Percentiles rank a stretch among this genome's conserved stretches.
phyloP scores from a whole-genome alignment of 2,113 vertebrate genomes.

The Gila orcuttii region DNA sequence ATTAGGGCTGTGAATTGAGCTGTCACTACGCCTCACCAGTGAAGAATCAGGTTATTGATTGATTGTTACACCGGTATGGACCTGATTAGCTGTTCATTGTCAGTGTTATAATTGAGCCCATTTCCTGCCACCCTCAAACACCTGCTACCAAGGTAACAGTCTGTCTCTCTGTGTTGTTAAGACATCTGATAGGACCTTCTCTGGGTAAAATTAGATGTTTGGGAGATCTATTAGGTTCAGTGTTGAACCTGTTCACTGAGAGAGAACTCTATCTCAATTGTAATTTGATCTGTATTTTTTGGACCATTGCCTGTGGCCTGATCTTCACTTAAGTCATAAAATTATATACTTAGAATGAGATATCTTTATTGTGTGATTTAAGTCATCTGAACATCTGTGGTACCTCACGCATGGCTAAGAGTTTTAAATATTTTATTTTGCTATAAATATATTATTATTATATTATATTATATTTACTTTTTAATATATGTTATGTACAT shows the following conservation, averaged over 20 bases:
- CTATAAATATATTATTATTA: neutral
- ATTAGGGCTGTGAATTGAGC: constrained; percentile 29
- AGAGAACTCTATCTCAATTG: neutral
- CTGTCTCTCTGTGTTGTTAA: neutral
- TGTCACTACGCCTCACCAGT: constrained; percentile 5
- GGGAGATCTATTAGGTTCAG: neutral
- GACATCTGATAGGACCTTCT: constrained; percentile 12
- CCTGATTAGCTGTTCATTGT: constrained; percentile 31
- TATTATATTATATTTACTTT: neutral
- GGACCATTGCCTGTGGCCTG: neutral
- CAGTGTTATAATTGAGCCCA: constrained; percentile 15
- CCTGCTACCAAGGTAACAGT: constrained; percentile 24
- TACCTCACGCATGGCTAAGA: too few species aligned
- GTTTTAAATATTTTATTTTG: too few species aligned
- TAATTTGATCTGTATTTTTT: neutral
- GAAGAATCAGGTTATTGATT: constrained; percentile 17
- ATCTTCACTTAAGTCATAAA: neutral
- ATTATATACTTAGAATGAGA: neutral
- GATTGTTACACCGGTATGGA: constrained; percentile 19
- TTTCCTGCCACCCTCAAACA: neutral
- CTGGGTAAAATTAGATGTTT: constrained; percentile 23
- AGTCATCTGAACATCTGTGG: neutral
- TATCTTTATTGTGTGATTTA: neutral
- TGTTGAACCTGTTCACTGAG: neutral
- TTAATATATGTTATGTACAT: neutral